Evolutionary conservation across 2,113 vertebrate genomes (phyloP).

Genomic region (Saimiri boliviensis): DNA sequence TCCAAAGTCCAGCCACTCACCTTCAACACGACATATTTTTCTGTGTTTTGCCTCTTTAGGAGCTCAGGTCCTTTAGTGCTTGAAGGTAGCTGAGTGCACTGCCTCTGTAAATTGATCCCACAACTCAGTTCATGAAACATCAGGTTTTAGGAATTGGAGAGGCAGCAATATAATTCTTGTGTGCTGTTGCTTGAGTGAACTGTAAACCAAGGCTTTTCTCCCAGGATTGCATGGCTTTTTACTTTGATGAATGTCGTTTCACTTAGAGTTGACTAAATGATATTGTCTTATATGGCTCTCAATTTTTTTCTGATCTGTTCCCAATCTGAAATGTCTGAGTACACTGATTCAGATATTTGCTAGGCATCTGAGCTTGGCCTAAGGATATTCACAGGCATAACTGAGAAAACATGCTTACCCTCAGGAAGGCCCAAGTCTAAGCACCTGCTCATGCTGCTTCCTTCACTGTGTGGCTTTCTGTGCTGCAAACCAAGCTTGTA

Average conservation of each 20-base stretch:
- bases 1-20: not conserved
- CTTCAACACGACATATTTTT: not conserved
- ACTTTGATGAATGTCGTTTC: not conserved
- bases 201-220: not conserved
- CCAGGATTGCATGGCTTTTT: not conserved
- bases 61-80: not conserved
- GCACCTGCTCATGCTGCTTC: not conserved
- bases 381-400: not conserved
- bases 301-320: not conserved
- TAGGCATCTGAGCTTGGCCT: not conserved
- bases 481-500: not conserved
- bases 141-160: conserved; percentile 9
- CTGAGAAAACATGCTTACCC: not conserved
- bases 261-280: not conserved
- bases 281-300: not conserved
- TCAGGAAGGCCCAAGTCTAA: not conserved
- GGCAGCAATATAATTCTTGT: not conserved
- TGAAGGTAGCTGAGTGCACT: not conserved
- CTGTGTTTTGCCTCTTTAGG: not conserved
- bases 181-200: not conserved
- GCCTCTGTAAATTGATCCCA: not conserved
- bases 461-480: not conserved
- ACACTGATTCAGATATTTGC: not conserved
- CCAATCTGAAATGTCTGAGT: not conserved
- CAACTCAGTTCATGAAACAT: not conserved